Conservation (phyloP, 2,797 vertebrate species). For the Eutrigla gurnardus region DNA sequence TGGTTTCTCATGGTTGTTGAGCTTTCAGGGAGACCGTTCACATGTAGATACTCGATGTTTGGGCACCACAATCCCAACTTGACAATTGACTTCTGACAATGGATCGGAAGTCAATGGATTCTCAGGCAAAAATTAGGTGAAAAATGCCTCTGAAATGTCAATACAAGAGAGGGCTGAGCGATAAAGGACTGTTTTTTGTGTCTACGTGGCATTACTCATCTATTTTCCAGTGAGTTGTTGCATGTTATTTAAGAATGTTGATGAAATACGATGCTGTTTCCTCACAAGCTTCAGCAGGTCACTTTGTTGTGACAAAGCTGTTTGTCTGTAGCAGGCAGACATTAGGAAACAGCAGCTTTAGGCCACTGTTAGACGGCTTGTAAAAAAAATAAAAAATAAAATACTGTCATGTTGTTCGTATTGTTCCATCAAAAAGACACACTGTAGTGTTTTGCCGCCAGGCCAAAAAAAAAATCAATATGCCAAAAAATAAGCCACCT, state of each 20-base stretch:
- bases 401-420: not conserved
- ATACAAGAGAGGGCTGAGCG: not conserved
- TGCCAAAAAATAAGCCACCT: no score
- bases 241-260: slow-evolving; percentile 27
- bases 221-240: slow-evolving; percentile 5
- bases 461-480: no score
- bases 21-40: slow-evolving; percentile 3
- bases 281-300: slow-evolving; percentile 19
- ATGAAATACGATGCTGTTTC: slow-evolving; percentile 35
- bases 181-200: not conserved
- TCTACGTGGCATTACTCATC: not conserved
- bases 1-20: slow-evolving; percentile 7
- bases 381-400: not conserved
- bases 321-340: slow-evolving; percentile 16
- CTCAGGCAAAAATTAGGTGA: not conserved
- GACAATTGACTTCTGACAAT: no score
- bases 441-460: not conserved
- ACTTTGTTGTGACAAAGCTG: slow-evolving; percentile 25
- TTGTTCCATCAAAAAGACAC: slow-evolving; percentile 4
- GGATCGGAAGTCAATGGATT: not conserved
- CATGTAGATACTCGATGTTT: slow-evolving; percentile 17
- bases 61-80: not conserved
- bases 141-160: slow-evolving; percentile 9
- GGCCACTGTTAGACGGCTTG: not conserved
- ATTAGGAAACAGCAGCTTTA: slow-evolving; percentile 15